Evolutionary conservation across 2,113 vertebrate genomes (phyloP), one percentile per base, ranked within the genome.

Genomic region (Saguinus imperator): DNA sequence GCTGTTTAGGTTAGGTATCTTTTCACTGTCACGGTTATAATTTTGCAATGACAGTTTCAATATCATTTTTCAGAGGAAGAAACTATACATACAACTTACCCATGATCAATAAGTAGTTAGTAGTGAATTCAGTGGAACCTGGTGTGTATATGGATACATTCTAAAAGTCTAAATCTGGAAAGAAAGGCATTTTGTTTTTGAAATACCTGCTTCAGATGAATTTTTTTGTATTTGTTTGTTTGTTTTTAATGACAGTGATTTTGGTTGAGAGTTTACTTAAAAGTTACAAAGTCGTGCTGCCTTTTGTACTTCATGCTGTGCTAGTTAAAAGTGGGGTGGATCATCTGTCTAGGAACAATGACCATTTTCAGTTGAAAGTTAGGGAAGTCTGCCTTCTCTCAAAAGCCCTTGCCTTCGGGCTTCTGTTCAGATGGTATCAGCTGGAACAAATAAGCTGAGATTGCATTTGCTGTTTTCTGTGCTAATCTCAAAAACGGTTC

Each of bases 361-460:
- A 98, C 98, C 95, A 95, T 98, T 98, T 98, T 94, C 96, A 94
- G 96, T 97, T 96, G 89, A 91, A 97, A 88, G 76, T 58, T 94
- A 97, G 98, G 97, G 58, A 93, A 95, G 91, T 94, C 93, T 79
- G 96, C 97, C 98, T 98, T 99, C 98, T 99, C 98, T 99, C 95
- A 94, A 98, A 98, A 98, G 98, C 96, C 98, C 96, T 9, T 92
- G 98, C 99, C 99, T 99, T 97, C 97, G 98, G 99, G 99, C 98
- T 96, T 79, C 97, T 97, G 95, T 98, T 99, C 76, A 98, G 99
- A 99, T 99, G 98, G 98, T 98, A 99, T 99, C 99, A 99, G 98
- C 99, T 98, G 99, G 98, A 99, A 99, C 98, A 99, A 99, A 99
- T 98, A 98, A 98, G 98, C 98, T 99, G 99, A 99, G 98, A 98